Evolutionary conservation across 2,113 vertebrate species (phyloP).

Genomic region (Junco hyemalis): DNA sequence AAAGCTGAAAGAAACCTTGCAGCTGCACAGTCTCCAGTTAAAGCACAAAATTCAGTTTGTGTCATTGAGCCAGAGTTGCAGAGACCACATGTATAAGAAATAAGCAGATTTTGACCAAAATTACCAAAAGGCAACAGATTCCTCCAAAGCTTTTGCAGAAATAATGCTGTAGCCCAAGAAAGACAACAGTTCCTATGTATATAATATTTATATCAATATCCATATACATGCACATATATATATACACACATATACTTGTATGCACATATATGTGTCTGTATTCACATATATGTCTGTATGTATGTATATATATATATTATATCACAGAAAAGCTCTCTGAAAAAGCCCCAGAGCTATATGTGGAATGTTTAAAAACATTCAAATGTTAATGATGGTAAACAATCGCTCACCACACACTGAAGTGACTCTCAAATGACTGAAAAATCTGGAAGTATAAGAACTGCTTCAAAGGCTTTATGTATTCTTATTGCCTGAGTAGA

Average conservation of each 20-base stretch:
- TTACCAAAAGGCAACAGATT: constrained; percentile 51
- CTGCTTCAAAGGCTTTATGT: neutral
- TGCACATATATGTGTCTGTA: neutral
- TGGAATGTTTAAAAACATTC: neutral
- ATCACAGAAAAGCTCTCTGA: neutral
- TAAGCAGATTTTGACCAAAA: neutral
- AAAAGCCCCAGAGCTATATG: neutral
- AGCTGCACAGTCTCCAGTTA: neutral
- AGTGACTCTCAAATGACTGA: neutral
- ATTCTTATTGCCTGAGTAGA: neutral
- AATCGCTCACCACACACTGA: neutral
- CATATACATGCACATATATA: neutral
- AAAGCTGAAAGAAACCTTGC: neutral
- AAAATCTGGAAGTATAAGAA: neutral
- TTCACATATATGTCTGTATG: neutral
- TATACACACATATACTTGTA: neutral
- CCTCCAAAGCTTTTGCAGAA: constrained; percentile 78
- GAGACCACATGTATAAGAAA: neutral
- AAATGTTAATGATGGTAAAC: neutral
- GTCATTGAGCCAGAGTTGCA: neutral
- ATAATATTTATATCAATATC: neutral
- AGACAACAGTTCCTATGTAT: neutral
- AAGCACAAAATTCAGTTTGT: constrained; percentile 21
- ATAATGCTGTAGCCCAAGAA: neutral
- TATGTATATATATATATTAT: no score